Conservation (phyloP, 2,113 vertebrate species). For the Vicugna pacos region DNA sequence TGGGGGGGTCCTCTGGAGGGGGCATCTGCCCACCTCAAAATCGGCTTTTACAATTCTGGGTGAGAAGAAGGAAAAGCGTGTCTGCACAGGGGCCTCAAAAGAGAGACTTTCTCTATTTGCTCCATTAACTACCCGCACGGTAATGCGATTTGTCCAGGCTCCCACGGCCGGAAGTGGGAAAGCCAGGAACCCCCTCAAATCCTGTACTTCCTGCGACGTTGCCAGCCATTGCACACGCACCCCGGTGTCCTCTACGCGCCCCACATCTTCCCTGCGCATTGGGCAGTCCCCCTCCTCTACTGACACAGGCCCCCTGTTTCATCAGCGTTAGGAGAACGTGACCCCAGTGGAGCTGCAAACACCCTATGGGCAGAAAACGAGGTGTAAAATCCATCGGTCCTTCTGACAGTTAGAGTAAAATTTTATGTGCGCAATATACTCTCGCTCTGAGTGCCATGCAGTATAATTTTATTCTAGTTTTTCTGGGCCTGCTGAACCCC, state of each 20-base stretch:
- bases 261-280: accelerated
- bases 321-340: slow-evolving; percentile 11
- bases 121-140: too few relatives aligned
- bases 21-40: background rate
- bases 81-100: accelerated
- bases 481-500: slow-evolving; percentile 70
- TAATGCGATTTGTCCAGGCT: too few relatives aligned
- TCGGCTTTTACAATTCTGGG: accelerated
- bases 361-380: slow-evolving; percentile 60
- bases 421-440: slow-evolving; percentile 15
- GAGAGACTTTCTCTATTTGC: background rate
- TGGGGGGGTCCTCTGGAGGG: background rate
- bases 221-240: accelerated
- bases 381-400: slow-evolving; percentile 54
- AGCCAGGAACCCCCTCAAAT: background rate
- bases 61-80: accelerated
- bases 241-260: background rate
- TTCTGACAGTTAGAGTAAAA: slow-evolving; percentile 65
- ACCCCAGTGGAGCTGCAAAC: background rate
- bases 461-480: slow-evolving; percentile 72
- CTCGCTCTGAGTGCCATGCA: slow-evolving; percentile 62
- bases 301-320: accelerated
- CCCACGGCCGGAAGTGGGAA: background rate
- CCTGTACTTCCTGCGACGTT: background rate
- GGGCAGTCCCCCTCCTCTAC: too few relatives aligned